A percentile compares a stretch with the other conserved stretches of the same genome.
Evolutionary conservation across 2,888 invertebrate species (phyloP).

Genomic region (Itoplectis maculator): DNA sequence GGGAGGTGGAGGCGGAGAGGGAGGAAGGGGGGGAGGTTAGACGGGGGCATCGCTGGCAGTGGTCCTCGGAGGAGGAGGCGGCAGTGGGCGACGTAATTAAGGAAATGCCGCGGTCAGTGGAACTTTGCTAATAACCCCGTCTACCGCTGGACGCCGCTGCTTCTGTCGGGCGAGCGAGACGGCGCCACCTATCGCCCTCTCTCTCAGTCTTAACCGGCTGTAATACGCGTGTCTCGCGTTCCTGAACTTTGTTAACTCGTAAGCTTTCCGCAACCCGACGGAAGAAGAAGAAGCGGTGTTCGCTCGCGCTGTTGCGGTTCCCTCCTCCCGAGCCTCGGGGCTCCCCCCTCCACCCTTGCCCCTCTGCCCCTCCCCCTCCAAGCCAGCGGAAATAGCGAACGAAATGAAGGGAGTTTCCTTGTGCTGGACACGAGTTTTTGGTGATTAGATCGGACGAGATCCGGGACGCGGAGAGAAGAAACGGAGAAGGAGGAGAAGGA

Average conservation of each 20-base stretch:
- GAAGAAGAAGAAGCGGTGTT: conserved; percentile 60
- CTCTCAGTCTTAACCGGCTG: conserved; percentile 67
- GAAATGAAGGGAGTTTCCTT: conserved; percentile 80
- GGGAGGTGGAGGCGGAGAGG: too few species aligned
- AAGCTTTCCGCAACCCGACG: conserved; percentile 74
- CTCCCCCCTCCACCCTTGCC: conserved; percentile 56
- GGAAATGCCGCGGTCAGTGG: conserved; percentile 81
- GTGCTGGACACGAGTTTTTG: conserved; percentile 78
- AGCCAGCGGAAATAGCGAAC: conserved; percentile 71
- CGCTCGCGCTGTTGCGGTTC: conserved; percentile 37
- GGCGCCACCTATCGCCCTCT: conserved; percentile 49
- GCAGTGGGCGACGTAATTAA: conserved; percentile 78
- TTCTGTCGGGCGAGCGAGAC: conserved; percentile 55
- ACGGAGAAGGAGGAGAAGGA: conserved; percentile 41
- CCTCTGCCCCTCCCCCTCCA: conserved; percentile 59
- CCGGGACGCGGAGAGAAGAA: conserved; percentile 62
- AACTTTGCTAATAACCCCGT: conserved; percentile 83
- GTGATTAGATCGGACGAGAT: conserved; percentile 80
- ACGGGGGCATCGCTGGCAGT: neutral
- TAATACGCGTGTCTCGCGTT: conserved; percentile 74
- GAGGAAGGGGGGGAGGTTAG: too few species aligned
- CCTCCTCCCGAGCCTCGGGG: conserved; percentile 14
- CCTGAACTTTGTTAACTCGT: conserved; percentile 82
- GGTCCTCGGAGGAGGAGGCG: conserved; percentile 1
- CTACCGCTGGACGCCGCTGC: conserved; percentile 38